Percentiles rank a stretch among this genome's conserved stretches.
These are phyloP conservation scores for Busseola fusca DNA, from an alignment of 2,888 invertebrate genomes.

Conservation along the genomic window DNA sequence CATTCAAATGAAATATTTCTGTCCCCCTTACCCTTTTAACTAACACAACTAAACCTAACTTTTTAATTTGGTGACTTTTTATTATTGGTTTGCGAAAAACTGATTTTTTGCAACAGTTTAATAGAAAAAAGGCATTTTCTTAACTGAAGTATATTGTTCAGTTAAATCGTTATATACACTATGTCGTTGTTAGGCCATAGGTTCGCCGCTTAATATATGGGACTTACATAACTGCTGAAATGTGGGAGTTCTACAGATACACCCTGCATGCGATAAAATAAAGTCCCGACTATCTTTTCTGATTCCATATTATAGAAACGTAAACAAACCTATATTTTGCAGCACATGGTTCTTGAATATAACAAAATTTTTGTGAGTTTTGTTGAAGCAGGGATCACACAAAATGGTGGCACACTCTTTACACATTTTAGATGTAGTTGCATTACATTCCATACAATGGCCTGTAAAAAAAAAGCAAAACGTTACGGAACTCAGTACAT, in stretches of 20 bases:
- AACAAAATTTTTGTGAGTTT: conserved; percentile 83
- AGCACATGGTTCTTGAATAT: conserved; percentile 82
- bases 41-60: neutral
- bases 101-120: neutral
- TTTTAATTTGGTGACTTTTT: neutral
- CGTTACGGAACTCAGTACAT: too few relatives aligned
- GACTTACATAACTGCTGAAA: neutral
- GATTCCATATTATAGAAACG: neutral
- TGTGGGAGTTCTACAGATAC: neutral
- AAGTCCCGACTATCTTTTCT: neutral
- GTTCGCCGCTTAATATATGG: neutral
- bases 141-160: neutral
- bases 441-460: conserved; percentile 78
- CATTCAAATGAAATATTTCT: too few relatives aligned
- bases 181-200: neutral
- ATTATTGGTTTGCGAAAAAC: neutral
- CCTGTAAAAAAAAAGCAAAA: conserved; percentile 67
- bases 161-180: neutral
- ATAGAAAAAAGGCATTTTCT: neutral
- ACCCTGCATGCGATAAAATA: neutral
- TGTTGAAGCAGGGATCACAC: conserved; percentile 82
- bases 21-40: too few relatives aligned
- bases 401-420: conserved; percentile 78
- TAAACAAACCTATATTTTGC: conserved; percentile 71
- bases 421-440: conserved; percentile 78